Evolutionary conservation across 2,888 invertebrate species (phyloP), one percentile per base, ranked within the genome.

Genomic region (Hedychridium roseum): DNA sequence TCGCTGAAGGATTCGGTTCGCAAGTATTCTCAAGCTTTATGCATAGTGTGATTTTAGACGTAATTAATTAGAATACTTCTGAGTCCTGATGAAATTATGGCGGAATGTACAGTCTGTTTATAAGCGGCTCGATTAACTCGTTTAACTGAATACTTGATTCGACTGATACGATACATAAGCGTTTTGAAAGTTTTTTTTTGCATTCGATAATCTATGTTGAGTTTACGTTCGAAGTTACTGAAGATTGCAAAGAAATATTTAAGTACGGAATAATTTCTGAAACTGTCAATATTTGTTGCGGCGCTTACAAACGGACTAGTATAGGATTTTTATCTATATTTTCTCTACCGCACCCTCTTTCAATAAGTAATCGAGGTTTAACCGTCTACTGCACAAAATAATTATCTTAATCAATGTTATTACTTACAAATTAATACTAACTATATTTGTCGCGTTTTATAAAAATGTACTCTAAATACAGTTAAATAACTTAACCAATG

Each of bases 321-420:
- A 43, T 65, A 63, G 58, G 37, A 70, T 71, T 68, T 68, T 65
- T 63, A 62, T 66, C 67, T 66, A 69, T 66, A 59, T 73, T 74
- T 71, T 74, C 70, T 70, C 71, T 66, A 64, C 64, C 70, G 77
- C 76, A 77, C 76, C 66, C 64, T 66, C 58, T 69, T 70, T 70
- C 47, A 59, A 66, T 65, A 68, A 71, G 57, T 58, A 66, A 70
- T 72, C 68, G 64, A 71, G 71, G 56, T 74, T 75, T 76, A 60
- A 74, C 71, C 70, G 74, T 77, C 78, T 78, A 75, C 71, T 78
- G 78, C 77, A 78, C 76, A 77, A 78, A 72, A 60, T 68, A 70
- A 71, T 70, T 73, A 74, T 55, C 65, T 71, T 70, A 70, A 73
- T 77, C 66, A 75, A 70, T 78, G 74, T 76, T 78, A 73, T 73